These are phyloP conservation scores for Odontomyia ornata DNA, from an alignment of 2,888 invertebrate genomes.

Conservation along the genomic window DNA sequence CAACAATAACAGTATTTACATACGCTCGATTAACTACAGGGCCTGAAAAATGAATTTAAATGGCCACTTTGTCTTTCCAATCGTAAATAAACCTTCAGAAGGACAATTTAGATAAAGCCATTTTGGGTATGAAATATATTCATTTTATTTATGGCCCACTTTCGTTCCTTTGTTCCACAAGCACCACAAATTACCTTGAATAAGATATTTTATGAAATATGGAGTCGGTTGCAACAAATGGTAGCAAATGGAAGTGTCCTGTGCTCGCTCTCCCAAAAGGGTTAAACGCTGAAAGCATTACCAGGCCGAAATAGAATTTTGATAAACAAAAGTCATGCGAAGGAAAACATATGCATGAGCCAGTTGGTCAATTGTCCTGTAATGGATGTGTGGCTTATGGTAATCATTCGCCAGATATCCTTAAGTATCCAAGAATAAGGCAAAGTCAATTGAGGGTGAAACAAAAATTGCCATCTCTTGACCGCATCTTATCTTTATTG, in stretches of 20 bases:
- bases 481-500: slow-evolving; percentile 55
- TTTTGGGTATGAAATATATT: slow-evolving; percentile 47
- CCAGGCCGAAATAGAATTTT: slow-evolving; percentile 2
- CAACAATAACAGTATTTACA: slow-evolving; percentile 38
- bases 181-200: neutral
- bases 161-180: neutral
- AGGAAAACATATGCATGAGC: slow-evolving; percentile 18
- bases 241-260: neutral
- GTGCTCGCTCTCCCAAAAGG: neutral
- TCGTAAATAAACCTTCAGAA: slow-evolving; percentile 49
- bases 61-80: slow-evolving; percentile 50
- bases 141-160: slow-evolving; percentile 46
- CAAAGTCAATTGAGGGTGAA: slow-evolving; percentile 55
- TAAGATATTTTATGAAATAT: slow-evolving; percentile 31
- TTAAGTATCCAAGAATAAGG: slow-evolving; percentile 42
- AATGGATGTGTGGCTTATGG: slow-evolving; percentile 37
- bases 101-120: slow-evolving; percentile 50
- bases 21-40: slow-evolving; percentile 36
- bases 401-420: slow-evolving; percentile 22
- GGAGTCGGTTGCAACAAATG: neutral
- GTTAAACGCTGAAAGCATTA: neutral
- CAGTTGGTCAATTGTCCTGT: slow-evolving; percentile 37
- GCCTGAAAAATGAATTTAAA: slow-evolving; percentile 50
- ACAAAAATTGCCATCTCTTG: slow-evolving; percentile 54
- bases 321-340: neutral